These are phyloP conservation scores for Sigmodon hispidus DNA, from an alignment of 2,113 vertebrate species.

Conservation along the genomic window DNA sequence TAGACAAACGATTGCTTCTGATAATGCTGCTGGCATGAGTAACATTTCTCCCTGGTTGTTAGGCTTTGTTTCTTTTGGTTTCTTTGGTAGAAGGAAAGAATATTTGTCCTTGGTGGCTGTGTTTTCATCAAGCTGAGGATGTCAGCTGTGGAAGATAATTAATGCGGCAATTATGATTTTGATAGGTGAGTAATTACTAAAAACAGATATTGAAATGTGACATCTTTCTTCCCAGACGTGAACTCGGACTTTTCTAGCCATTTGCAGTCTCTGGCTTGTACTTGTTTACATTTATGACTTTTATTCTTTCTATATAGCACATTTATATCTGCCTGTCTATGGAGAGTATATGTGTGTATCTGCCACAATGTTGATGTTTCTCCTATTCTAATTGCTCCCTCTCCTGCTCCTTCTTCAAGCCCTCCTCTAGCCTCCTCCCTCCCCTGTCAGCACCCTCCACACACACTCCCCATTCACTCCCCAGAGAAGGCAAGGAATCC, in stretches of 20 bases:
- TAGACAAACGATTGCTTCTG: neutral
- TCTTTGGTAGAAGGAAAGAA: slow-evolving; percentile 23
- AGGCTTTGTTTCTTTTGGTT: slow-evolving; percentile 12
- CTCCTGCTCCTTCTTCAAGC: no score
- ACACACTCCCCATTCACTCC: no score
- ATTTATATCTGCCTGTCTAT: neutral
- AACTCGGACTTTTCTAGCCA: neutral
- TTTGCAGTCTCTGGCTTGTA: neutral
- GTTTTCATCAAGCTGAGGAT: slow-evolving; percentile 56
- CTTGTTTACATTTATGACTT: neutral
- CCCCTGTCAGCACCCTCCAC: no score
- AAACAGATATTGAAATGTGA: neutral
- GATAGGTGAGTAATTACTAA: slow-evolving; percentile 38
- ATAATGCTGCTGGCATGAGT: neutral
- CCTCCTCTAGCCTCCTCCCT: no score
- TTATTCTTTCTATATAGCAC: no score
- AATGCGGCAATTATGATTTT: slow-evolving; percentile 61
- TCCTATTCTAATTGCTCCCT: no score
- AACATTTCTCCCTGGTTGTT: slow-evolving; percentile 37
- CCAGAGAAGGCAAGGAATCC: no score
- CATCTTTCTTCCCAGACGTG: slow-evolving; percentile 30
- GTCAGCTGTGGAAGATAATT: slow-evolving; percentile 52
- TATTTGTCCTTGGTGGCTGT: slow-evolving; percentile 12
- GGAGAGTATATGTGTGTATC: neutral
- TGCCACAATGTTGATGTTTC: neutral